Base-by-base conservation (phyloP, 1,140 invertebrate genomes). In the Meloidogyne floridensis region DNA sequence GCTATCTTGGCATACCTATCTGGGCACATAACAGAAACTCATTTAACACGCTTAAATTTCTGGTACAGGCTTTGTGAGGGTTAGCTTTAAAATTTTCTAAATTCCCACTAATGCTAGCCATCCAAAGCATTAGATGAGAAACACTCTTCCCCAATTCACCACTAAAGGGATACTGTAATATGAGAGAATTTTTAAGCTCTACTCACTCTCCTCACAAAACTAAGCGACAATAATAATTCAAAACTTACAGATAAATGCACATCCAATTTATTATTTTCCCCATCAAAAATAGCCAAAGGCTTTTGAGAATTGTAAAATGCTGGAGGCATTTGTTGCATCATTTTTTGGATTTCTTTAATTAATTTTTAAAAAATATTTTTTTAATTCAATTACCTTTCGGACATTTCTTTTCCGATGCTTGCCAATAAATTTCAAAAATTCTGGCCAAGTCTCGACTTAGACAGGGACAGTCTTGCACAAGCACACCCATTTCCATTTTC, bases 391-490 rank as follows among this genome's bases (percentile, higher is more conserved):
- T n/a, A 65, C 56, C 56, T n/a, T 83, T 84, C 3, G 93, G 92
- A 75, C 93, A 79, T 86, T 89, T 76, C 8, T 84, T 75, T 15
- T 80, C 91, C 71, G 93, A 95, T 69, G 97, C 87, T 69, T 92
- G 92, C 96, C 96, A 98, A 88, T 98, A 98, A 0, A 94, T 93
- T 82, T 95, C 93, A 91, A 98, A 98, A 72, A 98, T 94, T 91
- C 97, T 97, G 0, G 91, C 92, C 47, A 97, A 91, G 91, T 99
- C 97, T 47, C 91, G 90, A 2, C 94, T 94, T 10, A 98, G 90
- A 88, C 93, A 94, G 8, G 93, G 93, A 91, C 97, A 98, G 87
- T 97, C 94, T 77, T 93, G 92, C 0, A 94, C 93, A 0, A 94
- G 88, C 11, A 96, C 91, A 10, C 97, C 97, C 81, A 98, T 90